Evolutionary conservation across 2,113 vertebrate genomes (phyloP), one percentile per base, ranked within the genome.

Genomic region (Fukomys damarensis): DNA sequence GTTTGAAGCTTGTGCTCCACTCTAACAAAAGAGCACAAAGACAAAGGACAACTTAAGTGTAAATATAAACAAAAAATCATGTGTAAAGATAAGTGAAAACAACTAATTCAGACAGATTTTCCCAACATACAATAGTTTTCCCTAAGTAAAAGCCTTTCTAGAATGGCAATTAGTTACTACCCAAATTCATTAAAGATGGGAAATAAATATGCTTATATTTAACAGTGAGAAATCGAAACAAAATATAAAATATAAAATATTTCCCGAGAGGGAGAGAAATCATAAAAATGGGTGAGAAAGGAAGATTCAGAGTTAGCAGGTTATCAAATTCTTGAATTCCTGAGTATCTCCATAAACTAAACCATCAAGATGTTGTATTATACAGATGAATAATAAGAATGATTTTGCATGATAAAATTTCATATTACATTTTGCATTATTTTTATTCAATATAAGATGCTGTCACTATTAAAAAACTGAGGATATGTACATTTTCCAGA

Each of bases 241-340:
- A 95, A n/a, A n/a, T n/a, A n/a, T n/a, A n/a, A 49, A 95, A 90
- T 70, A 41, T 76, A 92, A 96, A 97, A 26, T 86, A 89, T 58
- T 87, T 94, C 14, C 52, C 13, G 6, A 88, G 49, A 76, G 58
- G n/a, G 32, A 92, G 5, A 93, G 46, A 83, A 86, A 92, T 59
- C 38, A 32, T 86, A 94, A 74, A 26, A 96, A 80, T 30, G 30
- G 43, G 5, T 93, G 6, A 54, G 41, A 93, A 85, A 88, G 28
- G 12, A 94, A 17, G 77, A 85, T 56, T 96, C 32, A 93, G 32
- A 43, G 96, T 88, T 9, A 76, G 26, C 38, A 93, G 12, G 56
- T 95, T 68, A 84, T 3, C 52, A 92, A 93, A 90, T 87, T 87
- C 52, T 65, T 85, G 7, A 87, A 77, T 76, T 56, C 56, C 66